A percentile compares a stretch with the other conserved stretches of the same genome.
Evolutionary conservation across 2,797 vertebrate genomes (phyloP).

Genomic region (Microchirus variegatus): DNA sequence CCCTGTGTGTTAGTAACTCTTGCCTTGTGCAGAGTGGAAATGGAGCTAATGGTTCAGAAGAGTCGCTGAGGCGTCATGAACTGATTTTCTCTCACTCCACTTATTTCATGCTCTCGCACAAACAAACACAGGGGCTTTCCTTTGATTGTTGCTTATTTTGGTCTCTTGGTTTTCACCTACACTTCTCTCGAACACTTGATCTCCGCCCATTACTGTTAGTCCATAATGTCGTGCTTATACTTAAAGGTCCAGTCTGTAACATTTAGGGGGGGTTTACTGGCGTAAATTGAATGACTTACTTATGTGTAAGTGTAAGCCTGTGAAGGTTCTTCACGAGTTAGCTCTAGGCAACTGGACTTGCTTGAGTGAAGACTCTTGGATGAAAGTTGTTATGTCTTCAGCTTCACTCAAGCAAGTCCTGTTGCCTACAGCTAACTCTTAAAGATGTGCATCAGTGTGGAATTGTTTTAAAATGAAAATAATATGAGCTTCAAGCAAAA

Average conservation of each 20-base stretch:
- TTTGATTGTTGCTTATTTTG: slow-evolving; percentile 17
- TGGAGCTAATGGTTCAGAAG: slow-evolving; percentile 42
- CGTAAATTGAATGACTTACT: no score
- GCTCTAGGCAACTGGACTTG: no score
- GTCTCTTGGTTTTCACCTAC: slow-evolving; percentile 4
- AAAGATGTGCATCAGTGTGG: no score
- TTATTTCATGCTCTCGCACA: slow-evolving; percentile 15
- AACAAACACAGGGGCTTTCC: slow-evolving; percentile 4
- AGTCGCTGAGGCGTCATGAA: slow-evolving; percentile 36
- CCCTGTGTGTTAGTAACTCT: background rate
- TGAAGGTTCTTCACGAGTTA: no score
- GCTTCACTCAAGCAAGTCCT: no score
- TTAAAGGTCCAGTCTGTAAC: background rate
- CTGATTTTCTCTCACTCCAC: slow-evolving; percentile 37
- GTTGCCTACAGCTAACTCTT: no score
- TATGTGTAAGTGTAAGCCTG: no score
- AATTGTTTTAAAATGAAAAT: no score
- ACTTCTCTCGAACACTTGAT: background rate
- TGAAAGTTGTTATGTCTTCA: no score
- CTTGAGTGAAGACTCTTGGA: no score
- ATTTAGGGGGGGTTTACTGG: no score
- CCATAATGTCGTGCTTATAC: slow-evolving; percentile 1
- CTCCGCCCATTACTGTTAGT: background rate
- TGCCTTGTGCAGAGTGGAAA: slow-evolving; percentile 5
- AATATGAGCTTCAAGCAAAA: no score